A percentile compares a stretch with the other conserved stretches of the same genome.
These are phyloP conservation scores for Nomada ferruginata DNA, from an alignment of 2,888 invertebrate species.

Conservation along the genomic window DNA sequence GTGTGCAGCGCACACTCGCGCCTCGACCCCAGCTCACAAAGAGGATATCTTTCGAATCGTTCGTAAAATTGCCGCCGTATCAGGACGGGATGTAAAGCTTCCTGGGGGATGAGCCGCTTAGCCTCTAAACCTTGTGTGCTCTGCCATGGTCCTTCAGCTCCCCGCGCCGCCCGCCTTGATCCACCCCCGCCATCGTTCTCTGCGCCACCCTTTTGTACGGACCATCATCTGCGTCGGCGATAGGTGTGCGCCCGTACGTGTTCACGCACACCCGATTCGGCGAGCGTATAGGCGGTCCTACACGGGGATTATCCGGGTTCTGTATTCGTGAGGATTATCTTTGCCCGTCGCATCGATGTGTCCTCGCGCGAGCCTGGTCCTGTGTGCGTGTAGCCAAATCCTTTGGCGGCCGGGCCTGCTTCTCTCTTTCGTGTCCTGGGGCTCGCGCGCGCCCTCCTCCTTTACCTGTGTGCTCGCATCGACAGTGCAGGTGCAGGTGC, in stretches of 20 bases:
- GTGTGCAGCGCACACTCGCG: conserved; percentile 35
- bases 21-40: conserved; percentile 48
- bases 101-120: conserved; percentile 83
- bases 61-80: conserved; percentile 77
- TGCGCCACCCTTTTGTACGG: conserved; percentile 70
- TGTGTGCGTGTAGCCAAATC: conserved; percentile 77
- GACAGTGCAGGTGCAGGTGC: conserved; percentile 15
- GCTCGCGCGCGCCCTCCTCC: not conserved
- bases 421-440: conserved; percentile 48
- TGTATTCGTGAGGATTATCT: conserved; percentile 83
- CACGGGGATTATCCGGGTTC: conserved; percentile 82
- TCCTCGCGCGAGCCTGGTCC: conserved; percentile 46
- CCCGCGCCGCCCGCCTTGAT: conserved; percentile 46
- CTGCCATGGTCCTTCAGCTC: conserved; percentile 71
- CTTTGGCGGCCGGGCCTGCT: conserved; percentile 77
- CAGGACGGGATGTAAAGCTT: conserved; percentile 82
- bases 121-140: conserved; percentile 83
- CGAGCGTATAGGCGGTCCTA: conserved; percentile 74
- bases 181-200: conserved; percentile 58
- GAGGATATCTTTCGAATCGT: conserved; percentile 79
- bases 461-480: conserved; percentile 3
- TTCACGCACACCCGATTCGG: conserved; percentile 45
- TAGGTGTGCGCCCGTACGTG: conserved; percentile 53
- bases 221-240: conserved; percentile 66
- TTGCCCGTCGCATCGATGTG: conserved; percentile 68